Percentiles rank a stretch among this genome's conserved stretches.
Evolutionary conservation across 2,888 invertebrate genomes (phyloP).

Genomic region (Loripinus fragilis): DNA sequence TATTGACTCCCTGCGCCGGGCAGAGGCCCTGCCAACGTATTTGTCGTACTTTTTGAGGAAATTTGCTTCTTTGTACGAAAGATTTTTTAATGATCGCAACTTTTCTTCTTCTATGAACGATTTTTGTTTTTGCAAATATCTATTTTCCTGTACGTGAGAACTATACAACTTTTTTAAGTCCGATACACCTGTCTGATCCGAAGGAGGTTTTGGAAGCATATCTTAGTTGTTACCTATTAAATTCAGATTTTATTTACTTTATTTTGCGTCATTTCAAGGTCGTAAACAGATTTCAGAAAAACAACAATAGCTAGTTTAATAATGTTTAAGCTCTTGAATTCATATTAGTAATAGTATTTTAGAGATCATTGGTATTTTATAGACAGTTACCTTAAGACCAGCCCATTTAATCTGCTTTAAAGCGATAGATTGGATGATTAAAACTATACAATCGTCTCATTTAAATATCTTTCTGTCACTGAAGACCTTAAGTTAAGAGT

Average conservation of each 20-base stretch:
- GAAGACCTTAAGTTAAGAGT: too few relatives aligned
- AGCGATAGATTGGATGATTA: background rate
- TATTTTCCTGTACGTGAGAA: slow-evolving; percentile 45
- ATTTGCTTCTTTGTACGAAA: background rate
- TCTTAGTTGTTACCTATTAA: background rate
- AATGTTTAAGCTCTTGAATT: background rate
- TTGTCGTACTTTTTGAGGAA: slow-evolving; percentile 16
- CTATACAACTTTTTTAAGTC: slow-evolving; percentile 42
- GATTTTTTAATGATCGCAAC: slow-evolving; percentile 28
- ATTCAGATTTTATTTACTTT: background rate
- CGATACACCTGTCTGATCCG: background rate
- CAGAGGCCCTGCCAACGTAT: background rate
- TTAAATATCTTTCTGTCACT: background rate
- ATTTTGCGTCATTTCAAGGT: background rate
- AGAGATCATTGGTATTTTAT: background rate
- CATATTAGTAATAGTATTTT: background rate
- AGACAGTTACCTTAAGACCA: background rate
- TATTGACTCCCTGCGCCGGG: background rate
- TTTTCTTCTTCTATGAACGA: slow-evolving; percentile 42
- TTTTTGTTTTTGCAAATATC: slow-evolving; percentile 32
- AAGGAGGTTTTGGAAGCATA: background rate
- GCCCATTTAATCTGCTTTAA: background rate
- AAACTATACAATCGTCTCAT: background rate
- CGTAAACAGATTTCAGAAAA: background rate
- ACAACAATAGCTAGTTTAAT: background rate